phyloP scores from a whole-genome alignment of 2,113 vertebrate species.

The Oryzias woworae region DNA sequence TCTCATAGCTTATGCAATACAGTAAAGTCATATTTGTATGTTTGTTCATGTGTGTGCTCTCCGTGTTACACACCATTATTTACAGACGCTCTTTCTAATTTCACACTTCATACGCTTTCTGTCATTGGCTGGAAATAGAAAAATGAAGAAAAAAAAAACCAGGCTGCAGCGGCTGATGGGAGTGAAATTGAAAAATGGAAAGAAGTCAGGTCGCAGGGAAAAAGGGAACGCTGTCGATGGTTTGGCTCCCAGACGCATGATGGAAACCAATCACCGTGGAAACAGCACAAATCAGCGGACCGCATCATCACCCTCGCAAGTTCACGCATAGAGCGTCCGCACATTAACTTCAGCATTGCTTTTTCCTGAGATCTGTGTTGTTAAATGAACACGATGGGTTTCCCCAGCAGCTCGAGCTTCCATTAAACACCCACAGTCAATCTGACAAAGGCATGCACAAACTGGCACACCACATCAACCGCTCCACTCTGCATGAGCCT shows the following conservation, averaged over 20 bases:
- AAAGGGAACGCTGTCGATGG: constrained; percentile 59
- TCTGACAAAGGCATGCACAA: constrained; percentile 47
- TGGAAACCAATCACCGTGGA: constrained; percentile 76
- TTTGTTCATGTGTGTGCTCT: constrained; percentile 56
- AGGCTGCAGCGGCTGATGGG: constrained; percentile 65
- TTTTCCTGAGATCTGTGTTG: constrained; percentile 55
- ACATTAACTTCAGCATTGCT: constrained; percentile 46
- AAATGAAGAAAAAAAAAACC: constrained; percentile 54
- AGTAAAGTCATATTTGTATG: constrained; percentile 23
- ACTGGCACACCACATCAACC: constrained; percentile 35
- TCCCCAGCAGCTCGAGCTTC: constrained; percentile 56
- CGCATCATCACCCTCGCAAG: constrained; percentile 21
- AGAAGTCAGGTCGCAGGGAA: constrained; percentile 46
- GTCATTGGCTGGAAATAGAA: constrained; percentile 69
- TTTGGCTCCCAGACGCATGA: constrained; percentile 55
- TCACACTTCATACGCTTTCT: constrained; percentile 76
- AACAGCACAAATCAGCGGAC: constrained; percentile 68
- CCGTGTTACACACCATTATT: constrained; percentile 68
- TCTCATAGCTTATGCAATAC: constrained; percentile 60
- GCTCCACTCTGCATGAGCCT: constrained; percentile 18
- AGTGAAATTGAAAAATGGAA: constrained; percentile 78
- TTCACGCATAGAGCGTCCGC: constrained; percentile 2
- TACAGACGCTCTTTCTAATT: constrained; percentile 75
- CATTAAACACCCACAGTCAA: constrained; percentile 59
- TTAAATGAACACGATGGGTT: constrained; percentile 70